phyloP scores from a whole-genome alignment of 2,113 vertebrate genomes.

The Aegotheles bennettii region DNA sequence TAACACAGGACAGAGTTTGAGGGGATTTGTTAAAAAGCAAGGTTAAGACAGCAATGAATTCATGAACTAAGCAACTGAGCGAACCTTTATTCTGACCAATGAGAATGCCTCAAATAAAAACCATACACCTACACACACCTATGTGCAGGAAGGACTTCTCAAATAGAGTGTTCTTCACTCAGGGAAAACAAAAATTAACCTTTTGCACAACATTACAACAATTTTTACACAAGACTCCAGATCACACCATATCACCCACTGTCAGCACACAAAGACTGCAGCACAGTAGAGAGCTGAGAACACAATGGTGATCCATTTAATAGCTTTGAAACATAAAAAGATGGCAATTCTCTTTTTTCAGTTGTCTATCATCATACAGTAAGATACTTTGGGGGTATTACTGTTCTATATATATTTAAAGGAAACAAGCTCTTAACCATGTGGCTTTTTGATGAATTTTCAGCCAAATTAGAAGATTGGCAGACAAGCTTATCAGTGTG shows the following conservation, averaged over 20 bases:
- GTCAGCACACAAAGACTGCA: not conserved
- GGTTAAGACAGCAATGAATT: not conserved
- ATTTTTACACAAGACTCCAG: not conserved
- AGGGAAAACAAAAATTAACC: not conserved
- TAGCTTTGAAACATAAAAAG: not conserved
- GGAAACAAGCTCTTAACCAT: not conserved
- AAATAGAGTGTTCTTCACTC: not conserved
- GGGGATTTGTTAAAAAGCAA: too few relatives aligned
- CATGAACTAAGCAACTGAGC: not conserved
- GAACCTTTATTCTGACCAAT: not conserved
- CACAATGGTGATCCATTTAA: not conserved
- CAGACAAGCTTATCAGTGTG: not conserved
- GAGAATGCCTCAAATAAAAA: not conserved
- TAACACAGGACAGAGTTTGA: not conserved
- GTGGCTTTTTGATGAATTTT: not conserved
- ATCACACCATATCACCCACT: not conserved
- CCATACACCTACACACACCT: not conserved
- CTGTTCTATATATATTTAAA: not conserved
- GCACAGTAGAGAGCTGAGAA: not conserved
- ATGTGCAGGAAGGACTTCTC: not conserved
- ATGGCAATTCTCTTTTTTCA: not conserved
- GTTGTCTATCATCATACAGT: not conserved
- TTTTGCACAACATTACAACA: not conserved
- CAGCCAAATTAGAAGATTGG: not conserved
- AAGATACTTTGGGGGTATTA: not conserved